Percentiles rank a stretch among this genome's conserved stretches.
These are phyloP conservation scores for Tauraco erythrolophus DNA, from an alignment of 2,113 vertebrate species.

Conservation along the genomic window DNA sequence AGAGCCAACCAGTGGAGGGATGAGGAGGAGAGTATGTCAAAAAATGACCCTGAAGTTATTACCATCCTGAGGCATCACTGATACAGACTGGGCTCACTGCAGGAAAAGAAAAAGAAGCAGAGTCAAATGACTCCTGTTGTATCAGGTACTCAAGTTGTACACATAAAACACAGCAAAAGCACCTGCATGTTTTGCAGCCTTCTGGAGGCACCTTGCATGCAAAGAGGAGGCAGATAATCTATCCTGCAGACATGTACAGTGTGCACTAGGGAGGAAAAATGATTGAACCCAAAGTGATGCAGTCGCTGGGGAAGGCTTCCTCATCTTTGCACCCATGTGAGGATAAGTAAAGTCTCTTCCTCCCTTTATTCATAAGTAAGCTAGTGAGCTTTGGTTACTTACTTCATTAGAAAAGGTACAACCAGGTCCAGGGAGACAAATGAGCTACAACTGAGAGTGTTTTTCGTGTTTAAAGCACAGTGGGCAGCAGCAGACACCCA, in stretches of 20 bases:
- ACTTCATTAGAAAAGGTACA: not conserved
- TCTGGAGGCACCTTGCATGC: not conserved
- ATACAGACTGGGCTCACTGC: not conserved
- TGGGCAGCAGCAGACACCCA: not conserved
- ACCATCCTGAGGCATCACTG: not conserved
- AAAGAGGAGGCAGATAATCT: not conserved
- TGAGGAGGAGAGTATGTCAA: not conserved
- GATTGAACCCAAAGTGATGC: not conserved
- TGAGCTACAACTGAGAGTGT: not conserved
- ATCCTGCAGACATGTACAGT: rapidly evolving
- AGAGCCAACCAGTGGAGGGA: not conserved
- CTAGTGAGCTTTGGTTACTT: not conserved
- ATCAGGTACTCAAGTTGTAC: not conserved
- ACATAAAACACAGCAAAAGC: not conserved
- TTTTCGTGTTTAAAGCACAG: not conserved
- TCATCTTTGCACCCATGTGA: not conserved
- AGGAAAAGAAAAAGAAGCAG: not conserved
- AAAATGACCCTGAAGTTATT: not conserved
- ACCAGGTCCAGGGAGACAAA: constrained; percentile 6
- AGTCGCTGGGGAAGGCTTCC: not conserved
- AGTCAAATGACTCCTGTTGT: not conserved
- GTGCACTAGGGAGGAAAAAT: not conserved
- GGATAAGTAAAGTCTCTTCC: not conserved
- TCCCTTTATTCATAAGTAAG: not conserved
- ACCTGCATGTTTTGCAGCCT: not conserved